phyloP scores from a whole-genome alignment of 2,888 invertebrate species.

The Cacoxenus indagator region DNA sequence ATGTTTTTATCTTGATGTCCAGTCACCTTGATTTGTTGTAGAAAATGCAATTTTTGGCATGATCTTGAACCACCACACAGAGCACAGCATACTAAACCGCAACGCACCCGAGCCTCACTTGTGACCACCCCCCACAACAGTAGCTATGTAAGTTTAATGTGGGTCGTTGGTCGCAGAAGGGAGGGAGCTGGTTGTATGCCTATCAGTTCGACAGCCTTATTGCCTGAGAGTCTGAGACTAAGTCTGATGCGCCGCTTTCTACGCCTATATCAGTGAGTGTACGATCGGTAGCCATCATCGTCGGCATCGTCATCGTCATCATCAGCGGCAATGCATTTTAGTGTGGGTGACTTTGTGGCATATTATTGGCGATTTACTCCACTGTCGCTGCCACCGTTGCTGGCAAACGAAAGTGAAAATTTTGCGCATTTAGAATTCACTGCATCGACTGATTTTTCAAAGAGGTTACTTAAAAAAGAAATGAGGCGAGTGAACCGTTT shows the following conservation, averaged over 20 bases:
- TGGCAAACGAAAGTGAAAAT: slow-evolving; percentile 51
- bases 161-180: no score
- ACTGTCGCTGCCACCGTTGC: slow-evolving; percentile 26
- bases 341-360: background rate
- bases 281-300: slow-evolving; percentile 21
- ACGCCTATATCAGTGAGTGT: slow-evolving; percentile 21
- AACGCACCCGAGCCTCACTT: no score
- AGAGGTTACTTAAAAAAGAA: background rate
- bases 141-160: no score
- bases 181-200: no score
- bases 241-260: slow-evolving; percentile 19
- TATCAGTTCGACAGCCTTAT: background rate
- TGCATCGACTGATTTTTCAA: background rate
- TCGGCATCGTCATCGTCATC: background rate
- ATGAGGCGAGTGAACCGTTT: background rate
- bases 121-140: no score
- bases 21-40: slow-evolving; percentile 70
- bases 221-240: background rate
- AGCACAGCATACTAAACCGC: no score
- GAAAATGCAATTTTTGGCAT: slow-evolving; percentile 67
- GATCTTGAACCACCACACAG: slow-evolving; percentile 12
- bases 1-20: slow-evolving; percentile 69
- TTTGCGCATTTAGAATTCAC: slow-evolving; percentile 25
- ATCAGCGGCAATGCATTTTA: background rate
- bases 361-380: background rate